Base-by-base conservation (phyloP, 2,113 vertebrate genomes). In the Holacanthus passer region DNA sequence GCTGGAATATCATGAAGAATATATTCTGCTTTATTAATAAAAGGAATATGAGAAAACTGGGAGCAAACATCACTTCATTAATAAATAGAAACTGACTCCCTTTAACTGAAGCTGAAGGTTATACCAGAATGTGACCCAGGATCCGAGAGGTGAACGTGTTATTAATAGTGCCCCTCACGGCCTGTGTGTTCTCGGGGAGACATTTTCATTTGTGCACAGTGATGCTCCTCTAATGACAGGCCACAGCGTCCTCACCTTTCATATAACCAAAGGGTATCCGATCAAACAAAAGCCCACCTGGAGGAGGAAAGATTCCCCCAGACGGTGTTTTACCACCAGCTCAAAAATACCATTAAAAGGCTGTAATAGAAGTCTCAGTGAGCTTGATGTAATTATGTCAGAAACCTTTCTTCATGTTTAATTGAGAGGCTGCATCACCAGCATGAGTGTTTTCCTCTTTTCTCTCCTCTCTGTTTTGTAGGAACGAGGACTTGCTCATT, bases 401-500 rank as follows among this genome's bases (percentile, higher is more conserved):
- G 31, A 78, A 82, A 37, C 52, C 45, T 84, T 77, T 76, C 59
- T 83, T 77, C 43, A 8, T 87, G 66, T 77, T 81, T 88, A 79
- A 88, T 72, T 87, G 67, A 89, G 79, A 86, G 45, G 73, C 29
- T 82, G 82, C 80, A 67, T 84, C 31, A 45, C 10, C 29, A 37
- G n/a, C 29, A 84, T 22, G 58, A 89, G 72, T 76, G 87, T 79
- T 79, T 84, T 80, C 60, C 81, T 84, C 73, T 53, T 12, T 2
- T 41, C 59, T 77, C 47, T 73, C 53, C 17, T 5, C 43, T 86
- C 85, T 84, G 52, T 73, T 85, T 84, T 76, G 58, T 20, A 37
- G 66, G 48, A 72, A 74, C 35, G 24, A 90, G 73, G 81, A 82
- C 85, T 76, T 76, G 78, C 89, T 93, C 85, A 93, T 94, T 93